Percentiles rank a stretch among this genome's conserved stretches.
Conservation (phyloP, 2,888 invertebrate species). For the Acanthosepion lycidas region DNA sequence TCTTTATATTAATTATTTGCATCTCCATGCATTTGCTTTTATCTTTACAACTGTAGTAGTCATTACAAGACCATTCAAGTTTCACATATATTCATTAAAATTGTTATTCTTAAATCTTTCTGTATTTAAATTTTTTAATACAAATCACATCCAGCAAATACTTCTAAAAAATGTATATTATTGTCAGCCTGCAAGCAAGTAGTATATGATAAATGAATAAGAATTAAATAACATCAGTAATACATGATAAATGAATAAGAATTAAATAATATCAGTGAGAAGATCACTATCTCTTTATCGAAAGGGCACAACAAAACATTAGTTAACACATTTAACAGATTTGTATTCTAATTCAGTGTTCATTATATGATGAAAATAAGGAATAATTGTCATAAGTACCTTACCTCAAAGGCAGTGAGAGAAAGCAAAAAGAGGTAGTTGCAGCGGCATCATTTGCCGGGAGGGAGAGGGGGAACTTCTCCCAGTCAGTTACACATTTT, state of each 20-base stretch:
- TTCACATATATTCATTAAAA: neutral
- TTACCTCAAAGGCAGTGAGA: neutral
- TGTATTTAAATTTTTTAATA: neutral
- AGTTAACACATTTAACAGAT: neutral
- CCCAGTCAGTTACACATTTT: conserved; percentile 42
- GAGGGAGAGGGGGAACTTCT: conserved; percentile 12
- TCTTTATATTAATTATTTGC: neutral
- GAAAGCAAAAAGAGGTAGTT: neutral
- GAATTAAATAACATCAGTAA: too few species aligned
- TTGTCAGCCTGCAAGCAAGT: neutral
- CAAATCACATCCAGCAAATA: neutral
- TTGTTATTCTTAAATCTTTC: neutral
- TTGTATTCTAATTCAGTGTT: neutral
- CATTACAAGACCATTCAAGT: conserved; percentile 2
- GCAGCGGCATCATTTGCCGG: conserved; percentile 39
- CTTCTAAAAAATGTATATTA: neutral
- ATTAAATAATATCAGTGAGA: neutral
- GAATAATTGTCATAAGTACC: conserved; percentile 24
- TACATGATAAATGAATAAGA: neutral
- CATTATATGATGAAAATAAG: neutral
- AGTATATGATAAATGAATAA: too few species aligned
- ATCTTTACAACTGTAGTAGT: neutral
- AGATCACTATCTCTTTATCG: neutral
- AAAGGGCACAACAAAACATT: neutral
- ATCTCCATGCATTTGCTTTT: neutral